Percentiles rank a stretch among this genome's conserved stretches.
These are phyloP conservation scores for Anomalospiza imberbis DNA, from an alignment of 2,797 vertebrate genomes.

Conservation along the genomic window DNA sequence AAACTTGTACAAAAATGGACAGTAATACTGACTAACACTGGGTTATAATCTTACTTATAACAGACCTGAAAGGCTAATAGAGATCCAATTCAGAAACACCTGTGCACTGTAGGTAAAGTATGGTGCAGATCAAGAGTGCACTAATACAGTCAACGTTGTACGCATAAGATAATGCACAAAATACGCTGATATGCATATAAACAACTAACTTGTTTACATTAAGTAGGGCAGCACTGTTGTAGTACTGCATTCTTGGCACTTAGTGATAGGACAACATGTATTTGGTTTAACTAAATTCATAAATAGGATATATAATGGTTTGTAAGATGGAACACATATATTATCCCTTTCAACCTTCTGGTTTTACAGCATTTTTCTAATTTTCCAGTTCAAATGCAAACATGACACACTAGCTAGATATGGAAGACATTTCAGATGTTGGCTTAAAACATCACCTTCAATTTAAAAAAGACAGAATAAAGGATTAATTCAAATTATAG, in stretches of 20 bases:
- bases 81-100: slow-evolving; percentile 16
- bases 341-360: slow-evolving; percentile 67
- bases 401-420: slow-evolving; percentile 18
- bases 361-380: slow-evolving; percentile 58
- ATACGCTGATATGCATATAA: slow-evolving; percentile 50
- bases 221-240: slow-evolving; percentile 7
- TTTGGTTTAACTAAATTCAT: slow-evolving; percentile 72
- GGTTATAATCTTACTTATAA: slow-evolving; percentile 42
- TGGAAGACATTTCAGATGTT: slow-evolving; percentile 43
- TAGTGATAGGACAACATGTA: slow-evolving; percentile 70
- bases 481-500: neutral
- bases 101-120: slow-evolving; percentile 36
- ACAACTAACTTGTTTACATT: slow-evolving; percentile 50
- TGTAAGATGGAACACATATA: slow-evolving; percentile 59
- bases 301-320: slow-evolving; percentile 47
- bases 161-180: slow-evolving; percentile 57
- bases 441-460: slow-evolving; percentile 32
- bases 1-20: slow-evolving; percentile 54
- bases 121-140: slow-evolving; percentile 47
- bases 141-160: slow-evolving; percentile 55
- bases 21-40: slow-evolving; percentile 73
- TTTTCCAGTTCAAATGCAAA: slow-evolving; percentile 55
- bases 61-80: slow-evolving; percentile 34
- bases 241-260: slow-evolving; percentile 70
- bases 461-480: neutral